Percentiles rank a stretch among this genome's conserved stretches.
Evolutionary conservation across 2,888 invertebrate genomes (phyloP).

Genomic region (Monochamus alternatus): DNA sequence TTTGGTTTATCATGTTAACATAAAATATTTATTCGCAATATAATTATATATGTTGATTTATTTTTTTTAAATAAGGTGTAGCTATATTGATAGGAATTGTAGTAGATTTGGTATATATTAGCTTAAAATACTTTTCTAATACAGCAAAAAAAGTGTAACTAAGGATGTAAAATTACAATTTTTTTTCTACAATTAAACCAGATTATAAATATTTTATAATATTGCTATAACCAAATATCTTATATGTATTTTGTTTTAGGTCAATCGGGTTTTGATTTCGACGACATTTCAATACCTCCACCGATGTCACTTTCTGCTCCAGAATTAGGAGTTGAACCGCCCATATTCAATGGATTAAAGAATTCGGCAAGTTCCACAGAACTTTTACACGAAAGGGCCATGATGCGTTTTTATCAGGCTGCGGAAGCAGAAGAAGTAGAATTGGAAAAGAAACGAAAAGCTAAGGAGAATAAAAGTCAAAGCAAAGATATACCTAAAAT

Average conservation of each 20-base stretch:
- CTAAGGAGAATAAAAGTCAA: constrained; percentile 47
- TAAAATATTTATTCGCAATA: no score
- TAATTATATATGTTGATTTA: no score
- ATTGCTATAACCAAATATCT: no score
- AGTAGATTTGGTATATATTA: no score
- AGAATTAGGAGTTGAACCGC: constrained; percentile 79
- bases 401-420: constrained; percentile 87
- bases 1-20: no score
- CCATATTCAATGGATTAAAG: constrained; percentile 74
- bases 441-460: constrained; percentile 58
- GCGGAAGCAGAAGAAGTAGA: constrained; percentile 83
- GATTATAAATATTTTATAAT: no score
- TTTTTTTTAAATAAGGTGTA: no score
- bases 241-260: constrained; percentile 46
- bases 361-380: constrained; percentile 88
- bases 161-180: no score
- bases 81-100: no score
- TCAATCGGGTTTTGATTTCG: constrained; percentile 73
- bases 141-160: no score
- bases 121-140: no score
- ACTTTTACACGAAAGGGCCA: constrained; percentile 85
- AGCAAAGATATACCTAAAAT: constrained; percentile 67
- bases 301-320: constrained; percentile 88
- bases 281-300: constrained; percentile 82
- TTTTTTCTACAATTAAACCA: no score